These are phyloP conservation scores for Dolichomitus sp. DNA, from an alignment of 2,888 invertebrate species.

Conservation along the genomic window DNA sequence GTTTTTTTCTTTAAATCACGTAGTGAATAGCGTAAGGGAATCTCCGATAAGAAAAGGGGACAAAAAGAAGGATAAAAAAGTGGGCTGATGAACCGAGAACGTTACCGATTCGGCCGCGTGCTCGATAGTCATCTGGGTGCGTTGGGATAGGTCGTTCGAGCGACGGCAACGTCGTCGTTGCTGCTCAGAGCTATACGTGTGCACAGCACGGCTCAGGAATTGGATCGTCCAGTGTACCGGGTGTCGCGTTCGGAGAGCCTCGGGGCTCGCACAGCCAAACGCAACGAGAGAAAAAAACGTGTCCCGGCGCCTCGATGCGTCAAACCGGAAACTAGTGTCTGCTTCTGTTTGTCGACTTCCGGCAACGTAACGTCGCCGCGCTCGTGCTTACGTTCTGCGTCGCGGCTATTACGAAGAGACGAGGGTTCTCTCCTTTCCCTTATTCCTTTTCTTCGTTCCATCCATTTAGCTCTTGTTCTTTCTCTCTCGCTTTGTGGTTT, in stretches of 20 bases:
- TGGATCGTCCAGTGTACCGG: slow-evolving; percentile 82
- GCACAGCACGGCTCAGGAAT: slow-evolving; percentile 77
- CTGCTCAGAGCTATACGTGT: slow-evolving; percentile 60
- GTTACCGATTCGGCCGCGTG: slow-evolving; percentile 75
- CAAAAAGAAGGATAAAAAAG: neutral
- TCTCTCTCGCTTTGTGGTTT: slow-evolving; percentile 6
- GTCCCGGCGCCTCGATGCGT: neutral
- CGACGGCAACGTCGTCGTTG: slow-evolving; percentile 56
- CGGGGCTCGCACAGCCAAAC: neutral
- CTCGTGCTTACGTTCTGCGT: slow-evolving; percentile 10
- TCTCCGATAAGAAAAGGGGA: neutral
- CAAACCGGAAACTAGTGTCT: slow-evolving; percentile 52
- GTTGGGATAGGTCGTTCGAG: slow-evolving; percentile 81
- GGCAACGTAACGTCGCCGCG: slow-evolving; percentile 27
- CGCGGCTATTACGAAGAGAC: slow-evolving; percentile 8
- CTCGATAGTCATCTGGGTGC: slow-evolving; percentile 82
- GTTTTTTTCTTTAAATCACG: neutral
- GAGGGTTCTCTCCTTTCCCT: neutral
- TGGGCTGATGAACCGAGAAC: slow-evolving; percentile 63
- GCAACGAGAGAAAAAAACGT: slow-evolving; percentile 18
- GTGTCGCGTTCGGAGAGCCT: slow-evolving; percentile 66
- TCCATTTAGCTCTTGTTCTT: slow-evolving; percentile 8
- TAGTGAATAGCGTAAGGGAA: neutral
- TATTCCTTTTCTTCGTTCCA: neutral
- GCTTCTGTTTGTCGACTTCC: slow-evolving; percentile 53